Conservation (phyloP, 2,888 invertebrate genomes). For the Eurytoma californica region DNA sequence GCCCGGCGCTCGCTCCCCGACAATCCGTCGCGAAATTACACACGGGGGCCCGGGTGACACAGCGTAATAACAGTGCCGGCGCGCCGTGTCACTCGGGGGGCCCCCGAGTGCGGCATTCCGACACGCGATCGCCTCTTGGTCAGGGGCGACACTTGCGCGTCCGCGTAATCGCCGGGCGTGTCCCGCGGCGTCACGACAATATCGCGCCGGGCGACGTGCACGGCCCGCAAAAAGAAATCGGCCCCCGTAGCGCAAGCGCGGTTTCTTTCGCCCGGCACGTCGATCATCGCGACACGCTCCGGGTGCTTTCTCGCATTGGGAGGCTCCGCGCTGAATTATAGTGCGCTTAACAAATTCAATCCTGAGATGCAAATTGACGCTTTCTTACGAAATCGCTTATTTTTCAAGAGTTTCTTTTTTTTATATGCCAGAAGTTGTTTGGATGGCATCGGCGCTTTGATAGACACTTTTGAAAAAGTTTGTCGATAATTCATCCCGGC, state of each 20-base stretch:
- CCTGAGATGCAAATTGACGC: too few relatives aligned
- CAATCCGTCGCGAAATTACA: constrained; percentile 43
- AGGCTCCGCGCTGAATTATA: too few relatives aligned
- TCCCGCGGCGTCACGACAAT: constrained; percentile 6
- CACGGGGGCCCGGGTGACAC: constrained; percentile 69
- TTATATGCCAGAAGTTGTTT: too few relatives aligned
- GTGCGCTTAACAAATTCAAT: too few relatives aligned
- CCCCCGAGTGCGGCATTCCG: constrained; percentile 65
- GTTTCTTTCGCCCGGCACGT: constrained; percentile 49
- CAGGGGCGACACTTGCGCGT: constrained; percentile 70
- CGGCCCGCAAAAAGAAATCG: constrained; percentile 4
- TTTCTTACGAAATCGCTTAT: too few relatives aligned
- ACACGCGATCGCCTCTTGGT: constrained; percentile 67
- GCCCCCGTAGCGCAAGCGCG: constrained; percentile 28
- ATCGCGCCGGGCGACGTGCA: constrained; percentile 30
- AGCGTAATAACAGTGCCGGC: constrained; percentile 60
- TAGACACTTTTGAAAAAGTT: too few relatives aligned
- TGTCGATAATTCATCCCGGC: too few relatives aligned
- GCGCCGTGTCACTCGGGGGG: constrained; percentile 2
- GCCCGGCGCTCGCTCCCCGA: background rate
- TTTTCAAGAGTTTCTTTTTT: too few relatives aligned
- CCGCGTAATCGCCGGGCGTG: constrained; percentile 69
- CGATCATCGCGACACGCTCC: too few relatives aligned
- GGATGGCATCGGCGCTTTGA: too few relatives aligned
- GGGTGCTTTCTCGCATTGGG: too few relatives aligned